These are phyloP conservation scores for Dynastes tityus DNA, from an alignment of 2,888 invertebrate species.

Conservation along the genomic window DNA sequence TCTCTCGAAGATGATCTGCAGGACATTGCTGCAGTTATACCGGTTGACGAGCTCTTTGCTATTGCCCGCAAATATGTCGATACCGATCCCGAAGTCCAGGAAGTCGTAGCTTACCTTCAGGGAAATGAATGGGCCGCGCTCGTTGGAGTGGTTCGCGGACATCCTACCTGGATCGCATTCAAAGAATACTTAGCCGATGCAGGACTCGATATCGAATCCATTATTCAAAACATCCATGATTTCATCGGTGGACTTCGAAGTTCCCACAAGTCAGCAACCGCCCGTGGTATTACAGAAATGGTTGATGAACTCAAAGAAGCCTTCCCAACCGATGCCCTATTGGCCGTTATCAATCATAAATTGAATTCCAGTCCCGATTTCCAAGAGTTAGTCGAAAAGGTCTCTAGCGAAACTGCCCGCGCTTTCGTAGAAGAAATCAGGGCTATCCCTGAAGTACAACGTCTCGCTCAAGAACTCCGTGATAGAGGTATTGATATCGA, in stretches of 20 bases:
- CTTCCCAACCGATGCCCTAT: conserved; percentile 35
- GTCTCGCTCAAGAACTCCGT: conserved; percentile 55
- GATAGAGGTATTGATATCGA: conserved; percentile 58
- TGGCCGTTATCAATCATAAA: conserved; percentile 47
- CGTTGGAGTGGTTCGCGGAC: conserved; percentile 48
- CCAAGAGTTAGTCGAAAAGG: conserved; percentile 51
- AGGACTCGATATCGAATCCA: conserved; percentile 54
- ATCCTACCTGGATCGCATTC: conserved; percentile 54
- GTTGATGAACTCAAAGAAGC: conserved; percentile 49
- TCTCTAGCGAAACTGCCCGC: conserved; percentile 53
- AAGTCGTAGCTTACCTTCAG: conserved; percentile 58
- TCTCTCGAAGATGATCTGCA: conserved; percentile 53
- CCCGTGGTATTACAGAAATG: conserved; percentile 42
- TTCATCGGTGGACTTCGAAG: conserved; percentile 44
- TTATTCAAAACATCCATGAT: conserved; percentile 49
- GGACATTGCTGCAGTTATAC: conserved; percentile 57
- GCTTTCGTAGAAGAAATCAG: conserved; percentile 59
- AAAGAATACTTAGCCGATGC: conserved; percentile 53
- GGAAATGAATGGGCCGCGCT: conserved; percentile 57
- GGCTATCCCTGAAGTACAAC: conserved; percentile 57
- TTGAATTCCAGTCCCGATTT: conserved; percentile 51
- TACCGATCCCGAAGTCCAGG: conserved; percentile 58
- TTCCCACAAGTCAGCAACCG: too few relatives aligned
- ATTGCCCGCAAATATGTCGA: conserved; percentile 56
- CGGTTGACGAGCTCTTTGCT: conserved; percentile 55